Evolutionary conservation across 2,113 vertebrate species (phyloP).

Genomic region (Anarrhichthys ocellatus): DNA sequence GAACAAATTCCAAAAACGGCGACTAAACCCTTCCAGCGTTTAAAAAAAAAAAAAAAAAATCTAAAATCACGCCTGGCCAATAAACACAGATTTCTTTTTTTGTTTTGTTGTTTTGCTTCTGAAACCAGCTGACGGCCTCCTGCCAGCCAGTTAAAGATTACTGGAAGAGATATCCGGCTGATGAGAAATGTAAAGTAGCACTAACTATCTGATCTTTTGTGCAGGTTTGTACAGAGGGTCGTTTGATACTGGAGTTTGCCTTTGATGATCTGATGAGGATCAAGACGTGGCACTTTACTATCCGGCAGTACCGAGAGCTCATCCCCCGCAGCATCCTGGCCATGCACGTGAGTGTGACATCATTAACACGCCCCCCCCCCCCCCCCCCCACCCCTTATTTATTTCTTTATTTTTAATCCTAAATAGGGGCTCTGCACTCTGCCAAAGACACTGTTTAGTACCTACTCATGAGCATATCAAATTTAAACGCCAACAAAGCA

Average conservation of each 20-base stretch:
- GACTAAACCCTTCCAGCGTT: slow-evolving; percentile 55
- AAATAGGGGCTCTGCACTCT: slow-evolving; percentile 38
- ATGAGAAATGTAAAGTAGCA: slow-evolving; percentile 24
- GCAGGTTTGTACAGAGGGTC: slow-evolving; percentile 98
- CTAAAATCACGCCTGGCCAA: slow-evolving; percentile 46
- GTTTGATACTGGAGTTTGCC: slow-evolving; percentile 98
- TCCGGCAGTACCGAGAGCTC: slow-evolving; percentile 98
- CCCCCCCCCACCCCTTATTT: neutral
- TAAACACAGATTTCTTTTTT: slow-evolving; percentile 39
- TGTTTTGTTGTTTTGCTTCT: slow-evolving; percentile 20
- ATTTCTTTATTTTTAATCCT: slow-evolving; percentile 2
- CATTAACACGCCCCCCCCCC: slow-evolving; percentile 33
- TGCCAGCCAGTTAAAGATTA: neutral
- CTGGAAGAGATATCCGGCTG: slow-evolving; percentile 14
- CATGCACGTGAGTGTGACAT: slow-evolving; percentile 93
- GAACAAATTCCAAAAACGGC: slow-evolving; percentile 56
- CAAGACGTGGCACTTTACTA: slow-evolving; percentile 99
- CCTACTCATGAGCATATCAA: slow-evolving; percentile 58
- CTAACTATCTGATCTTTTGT: slow-evolving; percentile 67
- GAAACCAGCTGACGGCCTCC: slow-evolving; percentile 31
- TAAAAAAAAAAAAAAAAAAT: neutral
- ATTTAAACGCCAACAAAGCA: slow-evolving; percentile 75
- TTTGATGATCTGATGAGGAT: slow-evolving; percentile 99
- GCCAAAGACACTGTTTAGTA: slow-evolving; percentile 46
- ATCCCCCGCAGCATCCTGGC: slow-evolving; percentile 98